These are phyloP conservation scores for Oscarella lobularis DNA, from an alignment of 37 sponge, comb jelly and placozoan species.

Conservation along the genomic window DNA sequence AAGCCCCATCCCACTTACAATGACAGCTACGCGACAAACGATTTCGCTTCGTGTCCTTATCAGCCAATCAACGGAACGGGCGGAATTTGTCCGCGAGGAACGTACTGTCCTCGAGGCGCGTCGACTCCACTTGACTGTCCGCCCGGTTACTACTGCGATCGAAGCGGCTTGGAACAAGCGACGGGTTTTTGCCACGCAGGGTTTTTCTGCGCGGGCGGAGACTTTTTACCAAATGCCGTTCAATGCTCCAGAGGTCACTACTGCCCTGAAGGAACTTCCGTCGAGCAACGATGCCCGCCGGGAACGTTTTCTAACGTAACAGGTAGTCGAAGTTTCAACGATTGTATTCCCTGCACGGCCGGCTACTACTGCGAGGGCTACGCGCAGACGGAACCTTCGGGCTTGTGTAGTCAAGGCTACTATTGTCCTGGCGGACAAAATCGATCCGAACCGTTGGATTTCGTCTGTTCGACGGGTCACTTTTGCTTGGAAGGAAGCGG, in stretches of 20 bases:
- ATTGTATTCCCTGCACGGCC: slow-evolving; percentile 16
- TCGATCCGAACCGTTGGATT: not conserved
- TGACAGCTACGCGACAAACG: not conserved
- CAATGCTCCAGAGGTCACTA: not conserved
- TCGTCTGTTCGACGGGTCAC: slow-evolving; percentile 18
- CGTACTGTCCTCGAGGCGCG: slow-evolving; percentile 13
- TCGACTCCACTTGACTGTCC: slow-evolving; percentile 18
- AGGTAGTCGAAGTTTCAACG: slow-evolving; percentile 1
- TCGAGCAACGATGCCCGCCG: slow-evolving; percentile 1
- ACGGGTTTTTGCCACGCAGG: slow-evolving; percentile 14
- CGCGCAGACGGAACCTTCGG: not conserved
- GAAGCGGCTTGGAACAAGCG: not conserved
- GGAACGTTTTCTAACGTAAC: slow-evolving; percentile 8
- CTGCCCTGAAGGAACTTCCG: not conserved
- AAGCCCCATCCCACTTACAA: not conserved
- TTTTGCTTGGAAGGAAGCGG: slow-evolving; percentile 15
- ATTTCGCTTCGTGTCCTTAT: slow-evolving; percentile 9
- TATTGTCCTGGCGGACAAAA: slow-evolving; percentile 14
- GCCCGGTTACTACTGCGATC: slow-evolving; percentile 11
- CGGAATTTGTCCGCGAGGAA: slow-evolving; percentile 16
- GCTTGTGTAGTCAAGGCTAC: slow-evolving; percentile 19
- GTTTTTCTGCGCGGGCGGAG: slow-evolving; percentile 13
- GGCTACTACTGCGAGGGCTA: slow-evolving; percentile 15
- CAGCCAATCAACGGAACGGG: slow-evolving; percentile 7
- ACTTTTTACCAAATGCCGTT: not conserved